Conservation (phyloP, 2,888 invertebrate genomes). For the Hybos culiciformis region DNA sequence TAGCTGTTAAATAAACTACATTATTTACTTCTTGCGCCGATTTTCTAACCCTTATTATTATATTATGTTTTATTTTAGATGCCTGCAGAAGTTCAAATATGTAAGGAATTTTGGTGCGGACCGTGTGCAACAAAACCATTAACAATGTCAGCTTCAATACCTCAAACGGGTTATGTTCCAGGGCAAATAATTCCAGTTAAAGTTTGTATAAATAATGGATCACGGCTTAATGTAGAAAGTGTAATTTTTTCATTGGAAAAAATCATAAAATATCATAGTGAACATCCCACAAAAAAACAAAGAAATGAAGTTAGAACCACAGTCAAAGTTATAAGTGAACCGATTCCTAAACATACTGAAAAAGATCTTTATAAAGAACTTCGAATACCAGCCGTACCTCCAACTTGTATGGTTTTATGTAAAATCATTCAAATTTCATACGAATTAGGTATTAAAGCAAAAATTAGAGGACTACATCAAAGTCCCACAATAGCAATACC, state of each 20-base stretch:
- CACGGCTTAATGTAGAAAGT: slow-evolving; percentile 37
- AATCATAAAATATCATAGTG: slow-evolving; percentile 22
- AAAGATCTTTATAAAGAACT: slow-evolving; percentile 24
- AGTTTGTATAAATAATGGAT: slow-evolving; percentile 44
- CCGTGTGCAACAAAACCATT: slow-evolving; percentile 21
- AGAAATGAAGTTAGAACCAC: background rate
- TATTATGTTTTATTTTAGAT: slow-evolving; percentile 13
- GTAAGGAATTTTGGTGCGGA: slow-evolving; percentile 25
- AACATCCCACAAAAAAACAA: background rate
- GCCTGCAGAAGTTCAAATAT: slow-evolving; percentile 24
- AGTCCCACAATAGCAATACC: slow-evolving; percentile 27
- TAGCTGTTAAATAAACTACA: no score
- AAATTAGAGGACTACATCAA: slow-evolving; percentile 24
- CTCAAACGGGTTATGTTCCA: slow-evolving; percentile 31
- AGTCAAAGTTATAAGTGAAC: slow-evolving; percentile 26
- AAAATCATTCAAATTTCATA: slow-evolving; percentile 30
- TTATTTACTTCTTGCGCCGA: no score
- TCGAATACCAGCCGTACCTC: slow-evolving; percentile 30
- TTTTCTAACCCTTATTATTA: background rate
- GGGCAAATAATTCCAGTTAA: slow-evolving; percentile 29
- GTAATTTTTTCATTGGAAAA: slow-evolving; percentile 36
- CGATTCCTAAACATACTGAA: slow-evolving; percentile 18
- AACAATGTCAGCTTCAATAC: slow-evolving; percentile 22
- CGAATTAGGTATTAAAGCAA: slow-evolving; percentile 26
- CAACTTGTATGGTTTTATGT: slow-evolving; percentile 29